phyloP scores from a whole-genome alignment of 2,888 invertebrate species.

The Ganaspis brasiliensis region DNA sequence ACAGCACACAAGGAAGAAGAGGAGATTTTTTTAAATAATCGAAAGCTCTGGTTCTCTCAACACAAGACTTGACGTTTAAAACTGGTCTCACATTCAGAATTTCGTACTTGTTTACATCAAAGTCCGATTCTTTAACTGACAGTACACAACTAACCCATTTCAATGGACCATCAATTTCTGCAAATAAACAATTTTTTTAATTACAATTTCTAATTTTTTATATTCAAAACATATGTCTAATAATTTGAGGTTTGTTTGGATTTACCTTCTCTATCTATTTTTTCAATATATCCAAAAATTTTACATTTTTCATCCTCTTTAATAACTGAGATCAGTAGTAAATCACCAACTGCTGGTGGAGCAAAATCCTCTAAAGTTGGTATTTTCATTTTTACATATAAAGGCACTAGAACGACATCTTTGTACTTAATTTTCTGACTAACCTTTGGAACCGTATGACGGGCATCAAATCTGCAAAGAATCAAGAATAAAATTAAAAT shows the following conservation, averaged over 20 bases:
- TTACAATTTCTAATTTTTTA: too few species aligned
- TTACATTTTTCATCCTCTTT: neutral
- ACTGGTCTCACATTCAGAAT: neutral
- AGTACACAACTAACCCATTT: neutral
- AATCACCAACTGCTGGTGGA: neutral
- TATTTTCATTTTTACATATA: neutral
- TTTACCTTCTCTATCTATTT: neutral
- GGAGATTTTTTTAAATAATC: neutral
- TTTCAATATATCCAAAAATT: neutral
- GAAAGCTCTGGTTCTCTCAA: slow-evolving; percentile 13
- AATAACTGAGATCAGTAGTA: neutral
- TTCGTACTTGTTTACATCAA: neutral
- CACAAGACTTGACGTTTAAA: neutral
- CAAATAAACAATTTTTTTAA: too few species aligned
- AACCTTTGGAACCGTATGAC: neutral
- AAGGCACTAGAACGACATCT: slow-evolving; percentile 8
- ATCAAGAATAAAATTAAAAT: neutral
- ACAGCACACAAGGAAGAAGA: neutral
- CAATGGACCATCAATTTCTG: neutral
- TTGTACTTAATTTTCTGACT: neutral
- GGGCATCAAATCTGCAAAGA: neutral
- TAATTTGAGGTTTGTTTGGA: too few species aligned
- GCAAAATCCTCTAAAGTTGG: neutral
- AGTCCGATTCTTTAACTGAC: neutral
- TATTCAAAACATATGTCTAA: too few species aligned